Base-by-base conservation (phyloP, 2,888 invertebrate genomes). In the Chrysodeixis includens region DNA sequence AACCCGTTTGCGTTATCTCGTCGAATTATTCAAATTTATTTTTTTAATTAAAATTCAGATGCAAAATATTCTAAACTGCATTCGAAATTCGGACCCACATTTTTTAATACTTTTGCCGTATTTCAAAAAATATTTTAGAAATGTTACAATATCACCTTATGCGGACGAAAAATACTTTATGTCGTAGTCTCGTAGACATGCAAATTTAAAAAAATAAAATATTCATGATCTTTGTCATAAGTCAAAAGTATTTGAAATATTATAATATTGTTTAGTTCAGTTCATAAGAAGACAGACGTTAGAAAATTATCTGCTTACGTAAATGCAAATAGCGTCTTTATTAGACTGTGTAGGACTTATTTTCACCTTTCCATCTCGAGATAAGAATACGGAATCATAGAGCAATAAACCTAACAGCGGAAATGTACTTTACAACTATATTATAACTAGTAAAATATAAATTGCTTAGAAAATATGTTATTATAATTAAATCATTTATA, bases 301-400 rank as follows among this genome's bases (percentile, higher is more conserved):
- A 44, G 3, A 30, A 22, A 51, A 55, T 59, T 30, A 57, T n/a
- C 16, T 30, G 18, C 30, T 52, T 22, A 56, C 20, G n/a, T 40
- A 40, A 2, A 65, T 75, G 55, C 8, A 70, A 70, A 64, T 61
- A 40, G 14, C 49, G 12, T 61, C 32, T 56, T 49, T 53, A 65
- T 22, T 35, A 59, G 61, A 56, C 40, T 61, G 49, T 65, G 56
- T 35, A 49, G 30, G 14, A 54, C 18, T 57, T 16, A 61, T 60
- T 75, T 76, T 62, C 56, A 59, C 56, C 59, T 62, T 69, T 54
- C 9, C 12, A 40, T n/a, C 5, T 40, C 5, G 7, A 40, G 40
- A 40, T 40, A 40, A 40, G n/a, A 5, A 14, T n/a, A n/a, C 40
- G 40, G n/a, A 40, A 40, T 40, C n/a, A 40, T 12, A 35, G 35